Evolutionary conservation across 2,113 vertebrate genomes (phyloP).

Genomic region (Cervus canadensis): DNA sequence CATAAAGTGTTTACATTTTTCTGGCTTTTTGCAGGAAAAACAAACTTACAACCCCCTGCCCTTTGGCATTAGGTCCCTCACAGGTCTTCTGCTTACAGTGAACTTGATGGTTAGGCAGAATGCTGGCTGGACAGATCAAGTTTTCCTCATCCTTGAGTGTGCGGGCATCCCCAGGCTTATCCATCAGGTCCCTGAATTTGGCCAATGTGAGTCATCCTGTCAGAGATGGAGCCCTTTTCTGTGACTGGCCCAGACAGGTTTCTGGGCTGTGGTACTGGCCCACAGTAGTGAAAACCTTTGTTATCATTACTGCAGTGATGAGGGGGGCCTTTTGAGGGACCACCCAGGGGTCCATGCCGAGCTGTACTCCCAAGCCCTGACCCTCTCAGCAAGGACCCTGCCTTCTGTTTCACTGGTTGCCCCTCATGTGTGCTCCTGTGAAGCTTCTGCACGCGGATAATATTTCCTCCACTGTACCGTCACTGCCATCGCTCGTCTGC

Average conservation of each 20-base stretch:
- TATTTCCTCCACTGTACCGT: not conserved
- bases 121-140: not conserved
- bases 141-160: not conserved
- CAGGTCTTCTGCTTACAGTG: not conserved
- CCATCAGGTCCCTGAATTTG: not conserved
- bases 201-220: not conserved
- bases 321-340: not conserved
- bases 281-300: not conserved
- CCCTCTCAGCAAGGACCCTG: not conserved
- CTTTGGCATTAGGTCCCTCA: not conserved
- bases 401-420: not conserved
- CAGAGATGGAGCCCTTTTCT: not conserved
- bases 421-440: not conserved
- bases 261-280: not conserved
- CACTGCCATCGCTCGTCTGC: not conserved
- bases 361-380: not conserved
- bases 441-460: not conserved
- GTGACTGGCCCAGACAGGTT: not conserved
- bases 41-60: accelerated
- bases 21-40: not conserved
- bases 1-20: not conserved
- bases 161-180: not conserved
- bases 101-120: not conserved
- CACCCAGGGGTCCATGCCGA: not conserved
- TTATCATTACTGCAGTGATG: not conserved